phyloP scores from a whole-genome alignment of 2,113 vertebrate genomes.

The Eulacestoma nigropectus region DNA sequence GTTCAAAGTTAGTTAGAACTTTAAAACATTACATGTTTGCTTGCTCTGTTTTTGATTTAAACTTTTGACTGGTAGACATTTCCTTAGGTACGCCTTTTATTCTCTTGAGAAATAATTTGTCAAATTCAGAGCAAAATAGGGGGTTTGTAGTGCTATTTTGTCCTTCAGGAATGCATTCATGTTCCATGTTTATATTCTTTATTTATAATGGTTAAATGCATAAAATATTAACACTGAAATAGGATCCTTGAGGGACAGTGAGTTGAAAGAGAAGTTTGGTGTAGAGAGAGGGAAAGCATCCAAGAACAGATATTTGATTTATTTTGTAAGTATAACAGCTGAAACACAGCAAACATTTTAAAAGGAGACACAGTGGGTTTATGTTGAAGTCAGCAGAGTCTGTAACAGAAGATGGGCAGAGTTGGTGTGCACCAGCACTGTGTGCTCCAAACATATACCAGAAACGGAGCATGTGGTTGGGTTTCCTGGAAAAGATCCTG shows the following conservation, averaged over 20 bases:
- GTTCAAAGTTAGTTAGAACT: background rate
- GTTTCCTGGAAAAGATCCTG: background rate
- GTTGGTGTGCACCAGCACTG: background rate
- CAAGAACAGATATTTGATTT: slow-evolving; percentile 13
- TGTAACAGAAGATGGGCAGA: background rate
- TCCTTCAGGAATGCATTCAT: slow-evolving; percentile 10
- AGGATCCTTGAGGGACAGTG: background rate
- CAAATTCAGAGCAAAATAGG: background rate
- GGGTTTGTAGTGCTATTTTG: background rate
- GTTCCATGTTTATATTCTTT: slow-evolving; percentile 22
- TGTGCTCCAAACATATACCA: background rate
- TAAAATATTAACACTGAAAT: slow-evolving; percentile 35
- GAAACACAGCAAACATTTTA: slow-evolving; percentile 6
- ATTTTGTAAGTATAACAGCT: background rate
- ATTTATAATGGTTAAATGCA: slow-evolving; percentile 8
- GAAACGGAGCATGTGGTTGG: background rate
- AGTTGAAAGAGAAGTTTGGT: background rate
- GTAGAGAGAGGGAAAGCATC: background rate
- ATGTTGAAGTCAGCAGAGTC: background rate
- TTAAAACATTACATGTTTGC: background rate
- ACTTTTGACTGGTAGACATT: background rate
- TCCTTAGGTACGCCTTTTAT: slow-evolving; percentile 9
- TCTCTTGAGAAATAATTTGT: slow-evolving; percentile 15
- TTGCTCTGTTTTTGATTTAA: slow-evolving; percentile 36
- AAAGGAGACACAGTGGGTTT: background rate